phyloP scores from a whole-genome alignment of 2,888 invertebrate species.

The Rhorus exstirpatorius region DNA sequence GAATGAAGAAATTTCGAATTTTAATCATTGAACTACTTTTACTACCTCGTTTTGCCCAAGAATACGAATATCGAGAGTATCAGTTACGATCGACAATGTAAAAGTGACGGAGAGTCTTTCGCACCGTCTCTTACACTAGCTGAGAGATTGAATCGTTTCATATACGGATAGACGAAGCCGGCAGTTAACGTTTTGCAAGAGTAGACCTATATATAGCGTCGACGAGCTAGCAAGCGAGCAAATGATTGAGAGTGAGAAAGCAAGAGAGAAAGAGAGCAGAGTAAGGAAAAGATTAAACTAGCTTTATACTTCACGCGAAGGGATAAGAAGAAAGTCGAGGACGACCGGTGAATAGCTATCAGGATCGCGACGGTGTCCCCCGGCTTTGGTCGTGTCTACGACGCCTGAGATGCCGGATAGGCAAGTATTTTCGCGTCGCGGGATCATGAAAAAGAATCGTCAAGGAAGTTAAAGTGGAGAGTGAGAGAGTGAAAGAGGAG shows the following conservation, averaged over 20 bases:
- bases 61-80: slow-evolving; percentile 13
- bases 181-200: slow-evolving; percentile 48
- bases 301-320: not conserved
- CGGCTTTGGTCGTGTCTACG: slow-evolving; percentile 4
- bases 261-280: slow-evolving; percentile 7
- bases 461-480: slow-evolving; percentile 1
- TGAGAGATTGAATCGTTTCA: slow-evolving; percentile 67
- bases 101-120: slow-evolving; percentile 40
- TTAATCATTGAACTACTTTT: not conserved
- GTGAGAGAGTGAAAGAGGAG: slow-evolving; percentile 27
- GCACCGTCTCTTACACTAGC: slow-evolving; percentile 14
- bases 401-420: slow-evolving; percentile 17
- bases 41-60: not conserved
- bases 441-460: slow-evolving; percentile 35
- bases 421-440: slow-evolving; percentile 42
- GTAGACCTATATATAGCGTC: slow-evolving; percentile 25
- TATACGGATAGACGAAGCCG: slow-evolving; percentile 60
- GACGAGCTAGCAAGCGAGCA: slow-evolving; percentile 29
- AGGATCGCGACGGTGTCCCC: slow-evolving; percentile 28
- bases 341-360: slow-evolving; percentile 50
- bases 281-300: not conserved
- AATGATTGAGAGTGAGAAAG: slow-evolving; percentile 6
- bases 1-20: too few relatives aligned
- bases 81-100: slow-evolving; percentile 25
- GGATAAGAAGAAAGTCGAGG: slow-evolving; percentile 21